Evolutionary conservation across 2,888 invertebrate species (phyloP), one percentile per base, ranked within the genome.

Genomic region (Drosophila tanythrix): DNA sequence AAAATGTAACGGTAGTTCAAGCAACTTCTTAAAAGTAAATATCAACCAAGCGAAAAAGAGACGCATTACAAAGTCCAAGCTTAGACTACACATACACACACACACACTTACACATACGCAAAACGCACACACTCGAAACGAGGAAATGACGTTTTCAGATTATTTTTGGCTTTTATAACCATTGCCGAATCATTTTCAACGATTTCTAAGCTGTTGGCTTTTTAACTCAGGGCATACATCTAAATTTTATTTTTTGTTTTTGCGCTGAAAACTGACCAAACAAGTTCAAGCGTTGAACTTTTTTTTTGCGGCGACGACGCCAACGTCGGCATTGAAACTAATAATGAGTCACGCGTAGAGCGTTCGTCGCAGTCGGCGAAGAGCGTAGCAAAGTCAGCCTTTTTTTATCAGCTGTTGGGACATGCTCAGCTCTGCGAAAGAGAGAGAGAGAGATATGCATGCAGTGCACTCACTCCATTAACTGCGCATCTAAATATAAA

Each of bases 401-500:
- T 43, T 57, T 40, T 75, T 83, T 83, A 88, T 86, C 89, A 86
- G 87, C 84, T 79, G 76, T 69, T 68, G 53, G 52, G 60, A 58
- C 55, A 63, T 68, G 62, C 53, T 73, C 27, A 60, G 62, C 52
- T 73, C 27, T 58, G 46, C 36, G 31, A 57, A 59, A 62, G 35
- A 55, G 65, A 52, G 35, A 55, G 65, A 52, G 46, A 43, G 21
- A 21, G 15, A 46, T 25, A 46, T 25, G 46, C 21, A 43, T 5
- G 43, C 11, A 21, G 21, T 11, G 43, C 4, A 15, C 46, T 25
- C 46, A 46, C 46, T 61, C 60, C 66, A 57, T 72, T 80, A 71
- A 85, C 82, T 87, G 79, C 85, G 85, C 79, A 83, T 83, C 85
- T 85, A 85, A 89, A 89, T 74, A 85, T 88, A 89, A 79, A 88